Conservation (phyloP, 2,797 vertebrate species). For the Rhadinocentrus ornatus region DNA sequence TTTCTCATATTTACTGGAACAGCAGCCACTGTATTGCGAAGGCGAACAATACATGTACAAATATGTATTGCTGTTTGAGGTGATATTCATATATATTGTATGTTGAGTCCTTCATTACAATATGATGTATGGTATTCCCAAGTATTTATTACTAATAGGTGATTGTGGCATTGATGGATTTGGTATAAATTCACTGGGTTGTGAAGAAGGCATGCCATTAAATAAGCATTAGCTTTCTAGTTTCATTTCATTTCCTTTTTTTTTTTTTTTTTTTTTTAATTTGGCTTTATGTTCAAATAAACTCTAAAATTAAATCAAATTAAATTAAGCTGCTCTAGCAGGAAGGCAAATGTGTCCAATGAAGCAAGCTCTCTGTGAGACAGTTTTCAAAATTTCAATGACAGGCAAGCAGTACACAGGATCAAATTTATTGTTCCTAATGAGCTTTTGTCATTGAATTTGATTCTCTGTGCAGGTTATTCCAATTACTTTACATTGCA, state of each 20-base stretch:
- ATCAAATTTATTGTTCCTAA: constrained; percentile 1
- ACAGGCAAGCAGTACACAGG: background rate
- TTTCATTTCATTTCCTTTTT: background rate
- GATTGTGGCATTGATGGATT: background rate
- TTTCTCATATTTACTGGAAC: constrained; percentile 5
- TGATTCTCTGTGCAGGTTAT: background rate
- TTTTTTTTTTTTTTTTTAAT: too few species aligned
- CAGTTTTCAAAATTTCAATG: constrained; percentile 4
- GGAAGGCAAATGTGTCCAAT: constrained; percentile 22
- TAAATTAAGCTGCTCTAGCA: constrained; percentile 22
- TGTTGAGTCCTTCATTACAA: too few species aligned
- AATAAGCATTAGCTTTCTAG: background rate
- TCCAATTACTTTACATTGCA: constrained; percentile 4
- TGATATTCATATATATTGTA: too few species aligned
- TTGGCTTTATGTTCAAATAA: background rate
- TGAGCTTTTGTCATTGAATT: constrained; percentile 25
- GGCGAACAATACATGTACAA: background rate
- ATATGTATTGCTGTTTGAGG: too few species aligned
- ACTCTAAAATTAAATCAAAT: background rate
- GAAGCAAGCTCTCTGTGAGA: constrained; percentile 14
- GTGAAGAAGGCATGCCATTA: background rate
- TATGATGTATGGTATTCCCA: background rate
- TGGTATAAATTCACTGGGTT: background rate
- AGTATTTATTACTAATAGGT: background rate
- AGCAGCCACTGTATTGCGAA: background rate